Percentiles rank a stretch among this genome's conserved stretches.
Conservation (phyloP, 2,888 invertebrate species). For the Lasius platythorax region DNA sequence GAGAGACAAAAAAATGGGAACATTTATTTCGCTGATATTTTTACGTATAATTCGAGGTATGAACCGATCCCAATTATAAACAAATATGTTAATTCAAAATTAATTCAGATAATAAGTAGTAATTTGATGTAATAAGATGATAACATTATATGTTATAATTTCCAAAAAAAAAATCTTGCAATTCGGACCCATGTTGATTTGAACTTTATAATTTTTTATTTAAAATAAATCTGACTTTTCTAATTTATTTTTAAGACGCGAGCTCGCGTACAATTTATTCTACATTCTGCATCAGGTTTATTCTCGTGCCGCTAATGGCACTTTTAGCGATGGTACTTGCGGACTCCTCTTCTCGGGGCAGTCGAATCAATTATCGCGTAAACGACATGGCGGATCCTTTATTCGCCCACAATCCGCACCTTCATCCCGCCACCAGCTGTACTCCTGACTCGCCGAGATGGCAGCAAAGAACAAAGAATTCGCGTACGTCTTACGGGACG, state of each 20-base stretch:
- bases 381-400: conserved; percentile 37
- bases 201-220: background rate
- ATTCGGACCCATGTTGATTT: no score
- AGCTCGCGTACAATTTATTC: background rate
- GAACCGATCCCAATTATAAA: background rate
- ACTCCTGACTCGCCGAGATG: conserved; percentile 11
- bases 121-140: no score
- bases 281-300: background rate
- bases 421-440: conserved; percentile 18
- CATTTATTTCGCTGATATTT: background rate
- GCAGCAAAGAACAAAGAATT: conserved; percentile 55
- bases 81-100: background rate
- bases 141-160: no score
- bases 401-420: conserved; percentile 20
- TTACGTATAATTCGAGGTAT: background rate
- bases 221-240: background rate
- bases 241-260: conserved; percentile 8
- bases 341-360: background rate
- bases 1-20: background rate
- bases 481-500: conserved; percentile 21
- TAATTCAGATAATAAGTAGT: no score
- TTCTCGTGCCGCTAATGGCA: conserved; percentile 5
- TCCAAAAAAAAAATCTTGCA: no score
- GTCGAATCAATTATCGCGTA: conserved; percentile 48
- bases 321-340: conserved; percentile 33